Evolutionary conservation across 2,888 invertebrate genomes (phyloP), one percentile per base, ranked within the genome.

Genomic region (Coecobrya sp.): DNA sequence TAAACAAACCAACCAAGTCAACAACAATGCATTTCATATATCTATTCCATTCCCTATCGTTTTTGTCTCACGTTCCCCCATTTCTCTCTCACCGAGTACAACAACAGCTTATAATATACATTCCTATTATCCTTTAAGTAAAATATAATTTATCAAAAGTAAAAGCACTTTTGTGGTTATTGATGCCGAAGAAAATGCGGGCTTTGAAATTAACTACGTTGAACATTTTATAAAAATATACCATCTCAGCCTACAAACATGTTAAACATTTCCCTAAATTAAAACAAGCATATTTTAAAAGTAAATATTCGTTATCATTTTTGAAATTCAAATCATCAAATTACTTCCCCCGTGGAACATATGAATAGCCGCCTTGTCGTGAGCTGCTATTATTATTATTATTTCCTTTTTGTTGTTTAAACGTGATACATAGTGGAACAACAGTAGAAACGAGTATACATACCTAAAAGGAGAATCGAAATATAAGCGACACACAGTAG

Each of bases 271-370:
- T 49, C n/a, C n/a, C 4, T 7, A 49, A 49, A 49, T 49, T 49
- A 13, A 3, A 25, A 62, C 55, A 16, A 16, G n/a, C 55, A 55
- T 55, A 16, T 55, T 55, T 55, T 16, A n/a, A n/a, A n/a, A 16
- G 55, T n/a, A 16, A 16, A 16, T 16, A 55, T 55, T 55, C n/a
- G n/a, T 16, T 16, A 16, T 3, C n/a, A 55, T 55, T 55, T 49
- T 55, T 55, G 55, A 55, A 55, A 55, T 5, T n/a, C n/a, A 55
- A 5, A 4, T n/a, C 16, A 55, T 55, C 16, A 55, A 4, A 55
- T 55, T 11, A 65, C 0, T 22, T 27, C 65, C 65, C 65, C 65
- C 22, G 65, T 65, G 65, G 70, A 70, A 70, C 30, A 36, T 70
- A 36, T 36, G n/a, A 70, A 70, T 70, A 13, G 27, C 65, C 62